Evolutionary conservation across 2,888 invertebrate species (phyloP).

Genomic region (Nemotelus nigrinus): DNA sequence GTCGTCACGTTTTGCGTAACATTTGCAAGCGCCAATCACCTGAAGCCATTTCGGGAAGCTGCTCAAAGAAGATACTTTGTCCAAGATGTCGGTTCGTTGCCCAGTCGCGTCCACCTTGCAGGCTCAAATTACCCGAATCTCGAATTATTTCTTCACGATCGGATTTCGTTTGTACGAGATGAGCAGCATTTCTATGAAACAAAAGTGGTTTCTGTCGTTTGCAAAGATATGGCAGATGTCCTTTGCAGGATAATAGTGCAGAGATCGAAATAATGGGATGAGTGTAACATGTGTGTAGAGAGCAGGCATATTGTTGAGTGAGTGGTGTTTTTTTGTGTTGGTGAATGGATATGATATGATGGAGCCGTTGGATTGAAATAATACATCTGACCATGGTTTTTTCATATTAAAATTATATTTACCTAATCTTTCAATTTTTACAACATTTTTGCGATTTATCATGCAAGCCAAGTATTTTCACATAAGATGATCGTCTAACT

Average conservation of each 20-base stretch:
- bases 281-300: constrained; percentile 1
- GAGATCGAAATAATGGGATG: background rate
- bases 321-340: too few relatives aligned
- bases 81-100: constrained; percentile 36
- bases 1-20: constrained; percentile 29
- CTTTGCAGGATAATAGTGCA: constrained; percentile 19
- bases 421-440: too few relatives aligned
- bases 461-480: too few relatives aligned
- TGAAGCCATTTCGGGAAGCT: constrained; percentile 15
- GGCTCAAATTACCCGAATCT: constrained; percentile 49
- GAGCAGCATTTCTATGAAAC: constrained; percentile 21
- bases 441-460: too few relatives aligned
- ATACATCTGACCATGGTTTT: too few relatives aligned
- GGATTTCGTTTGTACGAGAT: constrained; percentile 20
- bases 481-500: too few relatives aligned
- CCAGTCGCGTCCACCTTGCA: constrained; percentile 46
- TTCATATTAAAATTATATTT: too few relatives aligned
- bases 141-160: constrained; percentile 46
- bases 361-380: too few relatives aligned
- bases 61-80: background rate
- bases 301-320: too few relatives aligned
- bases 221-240: constrained; percentile 31
- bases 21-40: constrained; percentile 32
- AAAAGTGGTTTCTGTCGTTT: constrained; percentile 12
- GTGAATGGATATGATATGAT: too few relatives aligned